Evolutionary conservation across 2,797 vertebrate species (phyloP), one percentile per base, ranked within the genome.

Genomic region (Pseudochaenichthys georgianus): DNA sequence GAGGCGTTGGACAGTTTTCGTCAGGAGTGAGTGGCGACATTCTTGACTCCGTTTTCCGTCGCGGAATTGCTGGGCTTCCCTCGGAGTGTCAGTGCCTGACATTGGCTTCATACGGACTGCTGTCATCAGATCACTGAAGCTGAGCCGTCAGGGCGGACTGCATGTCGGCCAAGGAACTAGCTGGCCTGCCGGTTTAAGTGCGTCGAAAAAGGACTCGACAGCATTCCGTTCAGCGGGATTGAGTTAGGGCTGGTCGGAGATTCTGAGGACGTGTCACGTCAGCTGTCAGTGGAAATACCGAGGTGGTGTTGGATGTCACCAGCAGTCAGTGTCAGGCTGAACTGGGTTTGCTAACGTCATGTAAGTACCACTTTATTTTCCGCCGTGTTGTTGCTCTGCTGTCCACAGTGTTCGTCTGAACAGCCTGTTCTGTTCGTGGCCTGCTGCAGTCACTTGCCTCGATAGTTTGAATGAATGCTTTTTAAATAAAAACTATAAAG

Each of bases 241-340:
- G 38, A 19, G 57, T 13, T 19, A 38, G 78, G 70, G 69, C 64
- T 80, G 75, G 66, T 87, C 83, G 53, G 67, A 78, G 86, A 83
- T 85, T 84, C 87, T 13, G 91, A 83, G 75, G 83, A 86, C 84
- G 79, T 78, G 88, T 84, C 80, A 83, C 89, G 88, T 87, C 85
- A 86, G 66, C 82, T 75, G 83, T 84, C 82, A 85, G 77, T 58
- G 72, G 63, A 83, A 81, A 87, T 82, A 81, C 78, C 80, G 73
- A 80, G 84, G 87, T 80, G 91, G 88, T 91, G 87, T 92, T 95
- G 92, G 90, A 93, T 93, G 95, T 90, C 90, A 87, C 85, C 81
- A 55, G 64, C 82, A 83, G 64, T 75, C 83, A 48, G 50, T 77
- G 81, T 70, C 78, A 64, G 80, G 50, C 86, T 69, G 41, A 80